Conservation (phyloP, 2,113 vertebrate species). For the Pseudonaja textilis region DNA sequence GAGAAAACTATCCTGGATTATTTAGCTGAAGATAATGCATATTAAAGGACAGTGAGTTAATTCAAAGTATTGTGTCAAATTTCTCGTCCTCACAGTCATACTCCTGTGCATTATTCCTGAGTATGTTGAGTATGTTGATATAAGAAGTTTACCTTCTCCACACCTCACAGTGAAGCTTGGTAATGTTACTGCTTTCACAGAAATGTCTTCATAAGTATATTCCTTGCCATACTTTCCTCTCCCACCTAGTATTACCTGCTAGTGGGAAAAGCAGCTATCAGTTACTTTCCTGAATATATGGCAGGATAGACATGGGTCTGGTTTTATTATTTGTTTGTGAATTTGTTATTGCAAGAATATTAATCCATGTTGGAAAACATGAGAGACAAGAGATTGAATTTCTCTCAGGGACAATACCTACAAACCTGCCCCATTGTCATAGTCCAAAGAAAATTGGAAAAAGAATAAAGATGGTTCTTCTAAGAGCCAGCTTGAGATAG, state of each 20-base stretch:
- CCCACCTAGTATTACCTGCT: neutral
- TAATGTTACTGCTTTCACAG: neutral
- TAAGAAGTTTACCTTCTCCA: neutral
- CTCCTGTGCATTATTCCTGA: neutral
- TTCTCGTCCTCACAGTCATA: neutral
- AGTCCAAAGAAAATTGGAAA: neutral
- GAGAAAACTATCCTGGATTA: neutral
- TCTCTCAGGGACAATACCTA: neutral
- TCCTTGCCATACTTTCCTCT: neutral
- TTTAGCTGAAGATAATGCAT: neutral
- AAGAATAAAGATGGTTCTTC: neutral
- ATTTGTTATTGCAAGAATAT: neutral
- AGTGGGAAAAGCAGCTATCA: neutral
- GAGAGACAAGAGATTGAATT: neutral
- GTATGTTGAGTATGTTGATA: neutral
- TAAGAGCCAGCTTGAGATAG: neutral
- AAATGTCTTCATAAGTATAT: neutral
- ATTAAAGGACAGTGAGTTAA: rapidly evolving
- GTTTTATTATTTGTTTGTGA: neutral
- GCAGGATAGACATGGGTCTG: neutral
- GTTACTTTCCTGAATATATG: neutral
- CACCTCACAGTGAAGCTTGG: neutral
- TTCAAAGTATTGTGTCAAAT: neutral
- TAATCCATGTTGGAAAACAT: neutral
- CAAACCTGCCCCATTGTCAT: too few species aligned